Evolutionary conservation across 2,888 invertebrate species (phyloP).

Genomic region (Spodoptera picta): DNA sequence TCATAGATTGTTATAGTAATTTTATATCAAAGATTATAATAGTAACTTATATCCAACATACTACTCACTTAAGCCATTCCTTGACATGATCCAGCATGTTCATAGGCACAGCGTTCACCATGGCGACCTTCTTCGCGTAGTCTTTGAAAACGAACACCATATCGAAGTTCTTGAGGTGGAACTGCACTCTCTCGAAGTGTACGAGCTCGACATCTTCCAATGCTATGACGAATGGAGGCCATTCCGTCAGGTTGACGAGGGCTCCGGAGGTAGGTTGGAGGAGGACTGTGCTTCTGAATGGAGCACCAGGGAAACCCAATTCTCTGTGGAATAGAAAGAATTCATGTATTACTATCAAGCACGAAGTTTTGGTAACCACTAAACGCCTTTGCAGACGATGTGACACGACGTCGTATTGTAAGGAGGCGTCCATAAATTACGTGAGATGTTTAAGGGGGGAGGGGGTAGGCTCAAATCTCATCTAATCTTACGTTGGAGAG

Average conservation of each 20-base stretch:
- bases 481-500: no score
- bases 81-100: slow-evolving; percentile 99
- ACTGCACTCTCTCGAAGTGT: slow-evolving; percentile 99
- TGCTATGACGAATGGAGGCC: slow-evolving; percentile 99
- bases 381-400: no score
- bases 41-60: neutral
- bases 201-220: slow-evolving; percentile 99
- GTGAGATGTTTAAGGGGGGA: no score
- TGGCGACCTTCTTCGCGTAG: slow-evolving; percentile 97
- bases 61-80: slow-evolving; percentile 98
- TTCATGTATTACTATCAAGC: neutral
- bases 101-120: slow-evolving; percentile 99
- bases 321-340: slow-evolving; percentile 89
- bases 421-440: no score
- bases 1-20: no score
- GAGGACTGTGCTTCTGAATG: slow-evolving; percentile 98
- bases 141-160: slow-evolving; percentile 99
- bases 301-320: slow-evolving; percentile 99
- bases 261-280: slow-evolving; percentile 99
- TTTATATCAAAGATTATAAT: no score
- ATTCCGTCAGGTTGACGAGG: slow-evolving; percentile 98
- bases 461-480: no score
- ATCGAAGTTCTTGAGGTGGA: slow-evolving; percentile 99
- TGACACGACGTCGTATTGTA: no score
- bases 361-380: neutral